These are phyloP conservation scores for Caenorhabditis afra DNA, from an alignment of 2,888 invertebrate genomes.

Conservation along the genomic window DNA sequence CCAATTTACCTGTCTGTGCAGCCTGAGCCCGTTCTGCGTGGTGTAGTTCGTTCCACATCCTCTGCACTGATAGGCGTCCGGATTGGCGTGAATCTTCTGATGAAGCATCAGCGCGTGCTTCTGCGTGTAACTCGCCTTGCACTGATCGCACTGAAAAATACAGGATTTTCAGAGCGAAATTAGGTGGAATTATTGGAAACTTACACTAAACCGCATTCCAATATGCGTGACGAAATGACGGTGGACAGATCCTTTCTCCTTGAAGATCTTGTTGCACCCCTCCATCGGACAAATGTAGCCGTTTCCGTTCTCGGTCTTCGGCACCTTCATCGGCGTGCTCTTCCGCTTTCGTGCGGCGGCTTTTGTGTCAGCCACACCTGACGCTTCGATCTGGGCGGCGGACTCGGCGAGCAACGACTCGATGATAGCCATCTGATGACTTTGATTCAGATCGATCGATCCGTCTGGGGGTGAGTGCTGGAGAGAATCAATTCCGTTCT, in stretches of 20 bases:
- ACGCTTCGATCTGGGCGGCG: slow-evolving; percentile 19
- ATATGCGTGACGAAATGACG: slow-evolving; percentile 59
- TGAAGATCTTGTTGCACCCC: slow-evolving; percentile 58
- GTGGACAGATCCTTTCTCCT: slow-evolving; percentile 60
- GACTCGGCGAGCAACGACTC: slow-evolving; percentile 40
- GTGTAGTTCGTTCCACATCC: slow-evolving; percentile 59
- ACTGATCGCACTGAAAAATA: slow-evolving; percentile 57
- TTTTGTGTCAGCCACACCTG: slow-evolving; percentile 1
- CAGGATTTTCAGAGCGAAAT: not conserved
- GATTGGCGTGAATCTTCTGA: slow-evolving; percentile 58
- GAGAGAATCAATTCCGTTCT: slow-evolving; percentile 14
- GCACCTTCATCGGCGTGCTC: slow-evolving; percentile 53
- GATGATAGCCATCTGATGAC: slow-evolving; percentile 27
- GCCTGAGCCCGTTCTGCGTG: slow-evolving; percentile 50
- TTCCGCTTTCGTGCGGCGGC: slow-evolving; percentile 37
- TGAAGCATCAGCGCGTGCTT: slow-evolving; percentile 60
- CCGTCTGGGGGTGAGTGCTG: slow-evolving; percentile 37
- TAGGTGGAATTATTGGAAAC: not conserved
- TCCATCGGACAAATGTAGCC: slow-evolving; percentile 60
- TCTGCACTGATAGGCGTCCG: slow-evolving; percentile 59
- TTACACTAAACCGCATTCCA: slow-evolving; percentile 60
- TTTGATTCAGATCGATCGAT: too few species aligned
- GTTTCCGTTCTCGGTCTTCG: slow-evolving; percentile 49
- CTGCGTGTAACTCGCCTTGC: slow-evolving; percentile 58
- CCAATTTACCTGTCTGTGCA: slow-evolving; percentile 48